Conservation (phyloP, 2,113 vertebrate genomes). For the Laterallus jamaicensis region DNA sequence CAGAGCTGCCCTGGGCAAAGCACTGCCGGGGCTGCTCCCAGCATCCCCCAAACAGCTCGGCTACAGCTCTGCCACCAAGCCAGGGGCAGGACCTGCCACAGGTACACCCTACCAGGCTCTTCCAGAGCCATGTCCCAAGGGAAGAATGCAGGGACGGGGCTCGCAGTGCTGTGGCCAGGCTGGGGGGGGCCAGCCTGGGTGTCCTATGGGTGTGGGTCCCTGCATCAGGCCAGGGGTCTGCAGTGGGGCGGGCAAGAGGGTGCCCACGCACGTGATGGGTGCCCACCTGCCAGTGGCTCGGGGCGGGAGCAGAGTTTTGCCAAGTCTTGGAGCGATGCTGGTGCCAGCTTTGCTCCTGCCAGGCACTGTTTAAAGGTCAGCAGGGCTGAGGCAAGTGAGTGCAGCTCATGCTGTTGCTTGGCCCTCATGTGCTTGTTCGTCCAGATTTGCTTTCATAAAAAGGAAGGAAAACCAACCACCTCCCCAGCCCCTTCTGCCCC, state of each 20-base stretch:
- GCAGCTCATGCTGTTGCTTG: rapidly evolving
- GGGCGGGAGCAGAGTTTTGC: background rate
- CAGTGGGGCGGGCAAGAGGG: rapidly evolving
- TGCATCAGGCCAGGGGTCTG: background rate
- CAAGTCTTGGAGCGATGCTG: background rate
- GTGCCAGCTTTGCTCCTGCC: background rate
- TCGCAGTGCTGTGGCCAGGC: rapidly evolving
- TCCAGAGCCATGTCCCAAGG: background rate
- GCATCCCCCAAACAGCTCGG: background rate
- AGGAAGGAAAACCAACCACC: background rate
- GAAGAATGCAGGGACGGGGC: background rate
- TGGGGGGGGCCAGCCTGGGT: background rate
- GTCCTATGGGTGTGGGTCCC: background rate
- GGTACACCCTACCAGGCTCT: background rate
- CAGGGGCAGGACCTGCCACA: background rate
- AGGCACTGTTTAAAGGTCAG: background rate
- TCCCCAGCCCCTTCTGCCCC: background rate
- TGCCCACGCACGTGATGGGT: rapidly evolving
- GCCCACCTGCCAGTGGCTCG: rapidly evolving
- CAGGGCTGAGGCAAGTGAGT: background rate
- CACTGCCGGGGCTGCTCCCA: background rate
- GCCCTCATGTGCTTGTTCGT: background rate
- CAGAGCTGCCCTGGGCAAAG: background rate
- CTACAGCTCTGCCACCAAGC: background rate
- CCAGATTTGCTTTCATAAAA: background rate